Evolutionary conservation across 2,797 vertebrate species (phyloP), one percentile per base, ranked within the genome.

Genomic region (Aeoliscus strigatus): DNA sequence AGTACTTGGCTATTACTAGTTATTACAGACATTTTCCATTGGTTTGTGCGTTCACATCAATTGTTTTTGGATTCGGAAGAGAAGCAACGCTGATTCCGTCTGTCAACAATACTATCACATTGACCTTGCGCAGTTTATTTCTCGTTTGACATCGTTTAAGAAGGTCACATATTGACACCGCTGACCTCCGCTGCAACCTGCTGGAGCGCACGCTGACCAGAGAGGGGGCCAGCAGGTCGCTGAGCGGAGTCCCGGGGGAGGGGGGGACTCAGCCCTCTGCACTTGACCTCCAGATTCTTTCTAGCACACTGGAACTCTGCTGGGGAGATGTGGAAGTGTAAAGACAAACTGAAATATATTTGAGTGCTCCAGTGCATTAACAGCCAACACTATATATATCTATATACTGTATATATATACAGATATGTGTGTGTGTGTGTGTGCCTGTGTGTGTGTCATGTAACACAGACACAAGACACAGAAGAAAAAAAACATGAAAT

Each of bases 191-290:
- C 21, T 18, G 58, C 6, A 56, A 66, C 73, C 69, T 61, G 59
- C 69, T 48, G 48, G 60, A 79, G 49, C 23, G 29, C 45, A 58
- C 46, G 73, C 54, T 63, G 49, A 51, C 71, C 61, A 62, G 52
- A 13, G 48, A 49, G 56, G 65, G 70, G 55, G 63, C 47, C 51
- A 40, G 53, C 63, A 52, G 84, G 83, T 84, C 82, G 69, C 59
- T 29, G 58, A 45, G 39, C 66, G 34, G 59, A 50, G 40, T 78
- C 85, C 76, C 74, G n/a, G n/a, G n/a, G n/a, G n/a, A n/a, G 8
- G 23, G 84, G 80, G 79, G 77, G 51, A 50, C 17, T 8, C 46
- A 51, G 60, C 63, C 46, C 27, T 56, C 66, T 70, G 80, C 67
- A 46, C 53, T 0, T 21, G 28, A 25, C 40, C 30, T 16, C 17